These are phyloP conservation scores for Pollimyrus isidori DNA, from an alignment of 2,113 vertebrate genomes.

Conservation along the genomic window DNA sequence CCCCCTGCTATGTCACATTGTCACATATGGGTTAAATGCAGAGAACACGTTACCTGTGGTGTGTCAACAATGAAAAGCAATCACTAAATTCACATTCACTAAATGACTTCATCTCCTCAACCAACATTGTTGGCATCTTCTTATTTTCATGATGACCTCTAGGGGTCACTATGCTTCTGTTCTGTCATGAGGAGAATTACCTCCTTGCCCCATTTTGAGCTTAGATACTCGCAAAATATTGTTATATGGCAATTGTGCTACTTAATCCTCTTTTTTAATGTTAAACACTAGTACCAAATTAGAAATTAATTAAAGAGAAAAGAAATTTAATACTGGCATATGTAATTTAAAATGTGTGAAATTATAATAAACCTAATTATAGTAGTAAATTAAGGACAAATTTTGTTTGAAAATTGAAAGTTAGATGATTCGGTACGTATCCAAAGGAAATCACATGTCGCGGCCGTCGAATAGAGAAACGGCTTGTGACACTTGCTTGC, in stretches of 20 bases:
- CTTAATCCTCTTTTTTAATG: neutral
- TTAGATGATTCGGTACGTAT: neutral
- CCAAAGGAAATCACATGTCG: neutral
- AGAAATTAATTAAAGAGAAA: constrained; percentile 9
- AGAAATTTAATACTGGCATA: neutral
- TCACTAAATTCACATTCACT: too few relatives aligned
- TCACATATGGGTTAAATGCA: too few relatives aligned
- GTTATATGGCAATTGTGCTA: neutral
- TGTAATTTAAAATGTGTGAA: constrained; percentile 7
- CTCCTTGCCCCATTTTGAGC: neutral
- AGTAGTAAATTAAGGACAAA: neutral
- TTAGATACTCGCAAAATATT: neutral
- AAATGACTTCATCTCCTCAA: neutral
- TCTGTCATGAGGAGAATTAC: neutral
- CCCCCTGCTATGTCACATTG: too few relatives aligned
- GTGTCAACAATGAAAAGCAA: too few relatives aligned
- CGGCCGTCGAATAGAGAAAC: neutral
- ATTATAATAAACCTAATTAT: constrained; percentile 7
- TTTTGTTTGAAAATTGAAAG: neutral
- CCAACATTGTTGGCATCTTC: neutral
- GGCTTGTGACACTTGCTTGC: neutral
- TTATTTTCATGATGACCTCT: constrained; percentile 3
- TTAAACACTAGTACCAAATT: constrained; percentile 7
- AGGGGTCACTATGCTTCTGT: neutral
- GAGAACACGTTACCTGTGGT: too few relatives aligned